phyloP scores from a whole-genome alignment of 2,113 vertebrate species.

The Halcyon malimbica region DNA sequence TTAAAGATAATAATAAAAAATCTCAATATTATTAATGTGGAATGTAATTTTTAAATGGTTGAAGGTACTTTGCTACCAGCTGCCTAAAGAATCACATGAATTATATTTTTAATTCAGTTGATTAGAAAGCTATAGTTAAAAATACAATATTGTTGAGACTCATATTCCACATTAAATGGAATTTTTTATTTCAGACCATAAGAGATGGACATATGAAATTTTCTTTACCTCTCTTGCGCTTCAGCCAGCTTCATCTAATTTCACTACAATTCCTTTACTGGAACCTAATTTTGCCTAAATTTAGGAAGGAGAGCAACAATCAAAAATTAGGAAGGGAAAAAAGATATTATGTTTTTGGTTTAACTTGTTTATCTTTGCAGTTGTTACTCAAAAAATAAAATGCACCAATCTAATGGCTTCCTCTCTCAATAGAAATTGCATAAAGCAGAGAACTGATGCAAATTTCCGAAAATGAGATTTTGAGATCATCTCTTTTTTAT shows the following conservation, averaged over 20 bases:
- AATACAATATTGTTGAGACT: background rate
- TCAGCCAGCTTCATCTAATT: background rate
- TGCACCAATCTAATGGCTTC: background rate
- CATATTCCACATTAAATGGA: background rate
- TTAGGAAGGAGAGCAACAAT: background rate
- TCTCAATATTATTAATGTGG: background rate
- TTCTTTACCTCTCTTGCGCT: background rate
- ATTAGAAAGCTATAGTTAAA: background rate
- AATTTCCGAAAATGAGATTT: background rate
- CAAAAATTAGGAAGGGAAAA: background rate
- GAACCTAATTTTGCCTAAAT: background rate
- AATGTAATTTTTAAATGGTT: background rate
- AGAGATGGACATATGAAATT: background rate
- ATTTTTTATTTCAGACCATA: background rate
- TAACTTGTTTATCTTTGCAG: background rate
- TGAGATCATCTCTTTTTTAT: background rate
- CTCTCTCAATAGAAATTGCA: background rate
- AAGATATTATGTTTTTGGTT: background rate
- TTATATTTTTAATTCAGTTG: background rate
- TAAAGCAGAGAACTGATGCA: background rate
- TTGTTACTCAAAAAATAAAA: background rate
- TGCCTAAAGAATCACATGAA: background rate
- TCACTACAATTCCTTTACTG: background rate
- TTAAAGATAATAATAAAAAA: background rate
- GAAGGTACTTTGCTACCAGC: background rate